These are phyloP conservation scores for Netelia fuscicornis DNA, from an alignment of 2,888 invertebrate species.

Conservation along the genomic window DNA sequence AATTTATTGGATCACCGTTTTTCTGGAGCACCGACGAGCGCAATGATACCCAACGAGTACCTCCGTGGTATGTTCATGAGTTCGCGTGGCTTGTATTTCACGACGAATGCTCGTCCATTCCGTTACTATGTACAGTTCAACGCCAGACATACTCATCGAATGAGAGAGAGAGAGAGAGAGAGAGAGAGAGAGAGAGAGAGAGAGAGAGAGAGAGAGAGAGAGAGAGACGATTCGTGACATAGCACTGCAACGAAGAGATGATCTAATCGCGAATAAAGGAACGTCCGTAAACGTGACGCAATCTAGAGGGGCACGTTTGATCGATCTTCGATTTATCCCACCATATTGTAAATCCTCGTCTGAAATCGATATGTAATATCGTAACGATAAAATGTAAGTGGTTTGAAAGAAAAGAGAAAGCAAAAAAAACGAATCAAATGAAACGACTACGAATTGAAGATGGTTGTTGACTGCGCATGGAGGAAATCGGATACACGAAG, in stretches of 20 bases:
- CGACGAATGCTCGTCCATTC: conserved; percentile 30
- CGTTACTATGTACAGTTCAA: neutral
- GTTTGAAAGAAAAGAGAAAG: conserved; percentile 1
- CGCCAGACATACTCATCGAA: neutral
- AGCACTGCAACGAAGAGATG: neutral
- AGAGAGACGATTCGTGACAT: neutral
- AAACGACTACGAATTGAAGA: conserved; percentile 2
- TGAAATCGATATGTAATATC: conserved; percentile 28
- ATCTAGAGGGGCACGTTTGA: conserved; percentile 25
- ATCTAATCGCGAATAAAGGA: conserved; percentile 32
- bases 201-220: neutral
- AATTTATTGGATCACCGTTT: conserved; percentile 68
- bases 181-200: neutral
- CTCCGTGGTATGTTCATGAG: conserved; percentile 63
- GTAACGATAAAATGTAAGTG: conserved; percentile 35
- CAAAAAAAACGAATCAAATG: too few relatives aligned
- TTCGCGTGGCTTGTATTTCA: conserved; percentile 29
- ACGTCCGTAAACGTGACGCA: conserved; percentile 32
- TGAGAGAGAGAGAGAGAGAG: neutral
- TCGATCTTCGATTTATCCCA: conserved; percentile 35
- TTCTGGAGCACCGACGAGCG: conserved; percentile 55
- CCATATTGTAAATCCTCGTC: conserved; percentile 24
- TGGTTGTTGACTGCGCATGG: neutral
- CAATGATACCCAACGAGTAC: conserved; percentile 32
- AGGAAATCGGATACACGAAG: conserved; percentile 27